These are phyloP conservation scores for Sclerurus mexicanus DNA, from an alignment of 2,113 vertebrate genomes.

Conservation along the genomic window DNA sequence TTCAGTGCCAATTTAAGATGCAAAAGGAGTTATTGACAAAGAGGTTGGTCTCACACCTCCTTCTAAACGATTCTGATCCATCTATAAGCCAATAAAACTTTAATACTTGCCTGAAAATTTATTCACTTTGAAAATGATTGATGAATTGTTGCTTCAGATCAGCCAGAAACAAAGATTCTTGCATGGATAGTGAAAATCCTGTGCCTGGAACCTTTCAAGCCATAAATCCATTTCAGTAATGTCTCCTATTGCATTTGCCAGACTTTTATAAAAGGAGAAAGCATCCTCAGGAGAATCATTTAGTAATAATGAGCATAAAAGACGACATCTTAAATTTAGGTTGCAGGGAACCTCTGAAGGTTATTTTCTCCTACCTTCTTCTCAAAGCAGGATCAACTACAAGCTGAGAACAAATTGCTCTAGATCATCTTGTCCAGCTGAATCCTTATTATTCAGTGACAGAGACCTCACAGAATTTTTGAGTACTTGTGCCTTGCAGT, in stretches of 20 bases:
- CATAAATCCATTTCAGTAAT: not conserved
- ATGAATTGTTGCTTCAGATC: not conserved
- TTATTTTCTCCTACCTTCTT: not conserved
- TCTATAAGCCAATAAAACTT: not conserved
- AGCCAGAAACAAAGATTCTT: not conserved
- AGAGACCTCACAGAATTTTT: not conserved
- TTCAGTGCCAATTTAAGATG: not conserved
- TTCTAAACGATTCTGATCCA: not conserved
- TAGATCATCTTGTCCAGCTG: not conserved
- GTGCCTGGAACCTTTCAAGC: not conserved
- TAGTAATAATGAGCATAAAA: not conserved
- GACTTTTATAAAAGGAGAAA: not conserved
- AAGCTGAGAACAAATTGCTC: not conserved
- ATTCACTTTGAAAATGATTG: not conserved
- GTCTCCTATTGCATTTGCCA: not conserved
- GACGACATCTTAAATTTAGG: not conserved
- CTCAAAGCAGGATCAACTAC: not conserved
- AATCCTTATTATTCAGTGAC: not conserved
- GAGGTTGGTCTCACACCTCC: not conserved
- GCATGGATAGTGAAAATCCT: not conserved
- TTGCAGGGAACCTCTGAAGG: not conserved
- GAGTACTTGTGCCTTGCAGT: not conserved
- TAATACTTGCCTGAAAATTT: not conserved
- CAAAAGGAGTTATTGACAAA: not conserved
- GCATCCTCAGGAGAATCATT: not conserved